Conservation (phyloP, 2,888 invertebrate species). For the Tridacna gigas region DNA sequence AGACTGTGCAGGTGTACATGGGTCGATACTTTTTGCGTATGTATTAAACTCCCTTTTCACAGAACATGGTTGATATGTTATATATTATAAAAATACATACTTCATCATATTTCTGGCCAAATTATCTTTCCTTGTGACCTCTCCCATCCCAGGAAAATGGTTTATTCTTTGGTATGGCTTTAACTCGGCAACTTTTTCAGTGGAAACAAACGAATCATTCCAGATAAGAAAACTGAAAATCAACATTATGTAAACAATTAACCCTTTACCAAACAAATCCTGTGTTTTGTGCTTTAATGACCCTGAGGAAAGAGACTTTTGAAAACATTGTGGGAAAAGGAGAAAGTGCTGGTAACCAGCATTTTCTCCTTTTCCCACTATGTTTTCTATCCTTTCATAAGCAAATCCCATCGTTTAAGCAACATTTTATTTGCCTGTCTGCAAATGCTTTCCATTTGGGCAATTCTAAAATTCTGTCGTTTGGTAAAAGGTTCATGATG, state of each 20-base stretch:
- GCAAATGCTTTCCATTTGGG: too few species aligned
- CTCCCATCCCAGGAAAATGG: conserved; percentile 85
- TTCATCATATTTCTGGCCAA: conserved; percentile 84
- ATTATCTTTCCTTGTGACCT: conserved; percentile 84
- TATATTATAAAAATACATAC: conserved; percentile 66
- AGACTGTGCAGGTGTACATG: neutral
- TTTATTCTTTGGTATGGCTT: conserved; percentile 84
- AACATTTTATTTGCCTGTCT: too few species aligned
- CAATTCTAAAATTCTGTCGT: too few species aligned
- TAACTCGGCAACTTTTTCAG: conserved; percentile 83
- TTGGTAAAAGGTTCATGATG: too few species aligned
- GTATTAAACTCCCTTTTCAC: too few species aligned
- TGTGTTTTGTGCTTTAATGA: neutral
- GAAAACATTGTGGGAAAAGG: neutral
- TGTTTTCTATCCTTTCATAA: neutral
- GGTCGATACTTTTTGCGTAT: neutral
- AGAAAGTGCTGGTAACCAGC: neutral
- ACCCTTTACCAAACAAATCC: neutral
- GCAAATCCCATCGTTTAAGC: too few species aligned
- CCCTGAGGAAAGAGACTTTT: neutral
- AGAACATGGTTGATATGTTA: too few species aligned
- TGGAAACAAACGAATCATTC: conserved; percentile 84
- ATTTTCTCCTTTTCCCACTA: neutral
- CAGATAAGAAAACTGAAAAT: conserved; percentile 83
- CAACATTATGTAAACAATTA: neutral